These are phyloP conservation scores for Panulirus ornatus DNA, from an alignment of 1,140 invertebrate genomes.

Conservation along the genomic window DNA sequence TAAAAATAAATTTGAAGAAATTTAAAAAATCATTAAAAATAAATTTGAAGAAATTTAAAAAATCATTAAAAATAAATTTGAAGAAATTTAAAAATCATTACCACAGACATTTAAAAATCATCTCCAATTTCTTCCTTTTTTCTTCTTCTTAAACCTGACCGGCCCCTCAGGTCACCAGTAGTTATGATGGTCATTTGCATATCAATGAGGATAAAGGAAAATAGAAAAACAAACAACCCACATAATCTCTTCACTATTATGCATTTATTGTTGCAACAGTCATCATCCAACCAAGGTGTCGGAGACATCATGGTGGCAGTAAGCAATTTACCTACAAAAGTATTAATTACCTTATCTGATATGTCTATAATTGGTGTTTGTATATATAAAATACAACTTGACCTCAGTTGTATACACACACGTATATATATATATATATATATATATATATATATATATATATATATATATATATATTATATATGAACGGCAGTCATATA, in stretches of 20 bases:
- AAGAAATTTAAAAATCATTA: no score
- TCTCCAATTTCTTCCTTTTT: no score
- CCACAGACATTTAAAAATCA: no score
- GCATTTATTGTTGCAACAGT: not conserved
- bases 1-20: no score
- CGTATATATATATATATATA: not conserved
- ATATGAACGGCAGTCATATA: no score
- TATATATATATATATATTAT: not conserved
- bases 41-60: no score
- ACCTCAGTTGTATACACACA: not conserved
- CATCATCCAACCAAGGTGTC: not conserved
- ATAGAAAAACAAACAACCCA: not conserved
- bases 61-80: no score
- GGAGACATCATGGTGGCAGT: no score
- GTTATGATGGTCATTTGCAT: no score
- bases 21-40: no score
- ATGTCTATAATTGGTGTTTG: not conserved
- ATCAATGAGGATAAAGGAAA: not conserved
- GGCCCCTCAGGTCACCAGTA: not conserved
- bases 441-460: not conserved
- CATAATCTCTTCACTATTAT: not conserved
- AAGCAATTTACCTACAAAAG: slow-evolving; percentile 1
- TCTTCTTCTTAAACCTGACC: not conserved
- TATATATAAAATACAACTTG: slow-evolving; percentile 1
- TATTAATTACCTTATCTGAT: slow-evolving; percentile 1